These are phyloP conservation scores for Dysmachus trigonus DNA, from an alignment of 2,888 invertebrate species.

Conservation along the genomic window DNA sequence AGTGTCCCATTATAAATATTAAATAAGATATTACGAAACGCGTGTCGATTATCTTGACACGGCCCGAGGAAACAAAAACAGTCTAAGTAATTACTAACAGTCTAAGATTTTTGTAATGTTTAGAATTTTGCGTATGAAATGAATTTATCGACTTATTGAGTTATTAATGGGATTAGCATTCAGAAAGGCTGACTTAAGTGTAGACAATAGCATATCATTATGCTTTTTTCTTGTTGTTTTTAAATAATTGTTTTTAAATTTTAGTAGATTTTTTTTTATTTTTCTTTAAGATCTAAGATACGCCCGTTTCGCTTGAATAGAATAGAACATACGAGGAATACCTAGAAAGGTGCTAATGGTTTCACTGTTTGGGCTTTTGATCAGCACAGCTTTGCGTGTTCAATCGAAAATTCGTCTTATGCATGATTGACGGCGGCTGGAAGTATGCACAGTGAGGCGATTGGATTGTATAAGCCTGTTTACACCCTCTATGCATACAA, in stretches of 20 bases:
- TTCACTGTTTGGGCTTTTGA: background rate
- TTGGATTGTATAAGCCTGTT: slow-evolving; percentile 10
- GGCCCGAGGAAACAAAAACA: background rate
- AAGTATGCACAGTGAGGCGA: background rate
- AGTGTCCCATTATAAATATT: background rate
- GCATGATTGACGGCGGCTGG: background rate
- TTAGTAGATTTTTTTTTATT: background rate
- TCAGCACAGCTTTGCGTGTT: background rate
- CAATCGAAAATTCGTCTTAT: background rate
- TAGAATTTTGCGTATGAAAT: background rate
- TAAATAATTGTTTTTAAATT: background rate
- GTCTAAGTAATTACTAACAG: background rate
- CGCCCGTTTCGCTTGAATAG: background rate
- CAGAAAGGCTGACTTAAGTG: background rate
- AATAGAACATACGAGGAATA: background rate
- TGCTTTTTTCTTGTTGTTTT: background rate
- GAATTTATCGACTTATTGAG: background rate
- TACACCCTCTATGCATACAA: background rate
- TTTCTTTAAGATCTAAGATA: background rate
- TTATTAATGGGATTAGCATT: background rate
- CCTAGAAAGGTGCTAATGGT: slow-evolving; percentile 2
- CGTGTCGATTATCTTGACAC: background rate
- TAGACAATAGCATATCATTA: background rate
- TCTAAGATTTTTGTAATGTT: background rate
- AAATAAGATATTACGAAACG: background rate